A percentile compares a stretch with the other conserved stretches of the same genome.
These are phyloP conservation scores for Tor tambroides DNA, from an alignment of 2,113 vertebrate species.

Conservation along the genomic window DNA sequence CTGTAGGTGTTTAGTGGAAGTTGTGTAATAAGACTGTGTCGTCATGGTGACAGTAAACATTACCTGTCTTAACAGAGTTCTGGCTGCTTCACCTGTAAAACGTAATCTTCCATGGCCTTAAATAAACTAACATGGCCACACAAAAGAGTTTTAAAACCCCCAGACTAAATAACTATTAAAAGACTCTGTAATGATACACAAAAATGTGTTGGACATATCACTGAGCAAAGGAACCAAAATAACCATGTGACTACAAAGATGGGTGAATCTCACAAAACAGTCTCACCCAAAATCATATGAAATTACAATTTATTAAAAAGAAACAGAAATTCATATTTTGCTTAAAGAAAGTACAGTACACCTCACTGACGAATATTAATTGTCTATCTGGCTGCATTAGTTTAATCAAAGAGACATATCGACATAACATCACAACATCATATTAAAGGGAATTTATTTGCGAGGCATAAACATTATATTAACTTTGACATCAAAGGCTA, in stretches of 20 bases:
- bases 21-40: not conserved
- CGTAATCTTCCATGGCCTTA: not conserved
- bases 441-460: not conserved
- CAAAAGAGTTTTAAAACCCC: no score
- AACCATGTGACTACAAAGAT: not conserved
- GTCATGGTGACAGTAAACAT: conserved; percentile 53
- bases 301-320: no score
- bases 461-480: not conserved
- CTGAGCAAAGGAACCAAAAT: not conserved
- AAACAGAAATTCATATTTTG: no score
- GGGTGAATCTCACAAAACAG: not conserved
- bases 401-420: no score
- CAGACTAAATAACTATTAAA: no score
- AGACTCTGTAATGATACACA: no score
- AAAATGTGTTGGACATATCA: not conserved
- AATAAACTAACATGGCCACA: not conserved
- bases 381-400: not conserved
- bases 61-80: not conserved
- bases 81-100: not conserved
- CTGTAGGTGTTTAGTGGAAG: not conserved
- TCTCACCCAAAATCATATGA: no score
- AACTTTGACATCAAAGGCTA: not conserved
- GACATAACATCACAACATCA: no score
- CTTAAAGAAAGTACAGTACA: no score
- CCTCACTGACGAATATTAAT: no score